Percentiles rank a stretch among this genome's conserved stretches.
Conservation (phyloP, 2,797 vertebrate species). For the Falco berigora region DNA sequence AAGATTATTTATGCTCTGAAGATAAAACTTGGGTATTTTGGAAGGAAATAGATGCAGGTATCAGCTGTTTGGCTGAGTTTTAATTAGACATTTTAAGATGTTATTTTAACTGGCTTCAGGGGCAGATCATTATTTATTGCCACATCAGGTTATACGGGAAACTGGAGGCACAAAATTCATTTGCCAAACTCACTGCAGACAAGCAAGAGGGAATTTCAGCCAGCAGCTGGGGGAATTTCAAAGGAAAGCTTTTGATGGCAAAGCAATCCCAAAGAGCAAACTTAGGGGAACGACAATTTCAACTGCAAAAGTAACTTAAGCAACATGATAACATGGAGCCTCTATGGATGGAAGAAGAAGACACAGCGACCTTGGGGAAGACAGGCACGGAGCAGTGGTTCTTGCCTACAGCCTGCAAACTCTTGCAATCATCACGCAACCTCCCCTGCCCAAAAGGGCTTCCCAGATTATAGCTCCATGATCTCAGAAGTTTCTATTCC, state of each 20-base stretch:
- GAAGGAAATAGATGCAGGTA: not conserved
- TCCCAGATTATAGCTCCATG: not conserved
- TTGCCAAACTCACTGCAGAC: not conserved
- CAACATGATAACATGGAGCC: not conserved
- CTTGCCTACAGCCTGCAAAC: not conserved
- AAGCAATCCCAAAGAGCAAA: not conserved
- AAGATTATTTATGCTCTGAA: not conserved
- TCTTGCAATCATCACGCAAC: not conserved
- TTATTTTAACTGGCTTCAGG: not conserved
- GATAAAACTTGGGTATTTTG: not conserved
- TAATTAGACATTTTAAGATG: not conserved
- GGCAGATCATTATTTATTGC: not conserved
- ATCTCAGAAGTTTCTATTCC: not conserved
- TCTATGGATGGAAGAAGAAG: not conserved
- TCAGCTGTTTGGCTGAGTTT: not conserved
- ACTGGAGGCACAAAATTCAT: not conserved
- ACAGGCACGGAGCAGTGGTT: accelerated
- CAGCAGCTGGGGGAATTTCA: not conserved
- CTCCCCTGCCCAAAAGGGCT: not conserved
- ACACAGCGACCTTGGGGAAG: not conserved
- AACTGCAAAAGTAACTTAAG: not conserved
- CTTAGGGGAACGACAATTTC: not conserved
- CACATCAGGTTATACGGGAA: not conserved
- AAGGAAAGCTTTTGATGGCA: not conserved
- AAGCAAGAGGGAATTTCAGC: not conserved